A percentile compares a stretch with the other conserved stretches of the same genome.
These are phyloP conservation scores for Darevskia nairensis DNA, from an alignment of 2,797 vertebrate genomes.

Conservation along the genomic window DNA sequence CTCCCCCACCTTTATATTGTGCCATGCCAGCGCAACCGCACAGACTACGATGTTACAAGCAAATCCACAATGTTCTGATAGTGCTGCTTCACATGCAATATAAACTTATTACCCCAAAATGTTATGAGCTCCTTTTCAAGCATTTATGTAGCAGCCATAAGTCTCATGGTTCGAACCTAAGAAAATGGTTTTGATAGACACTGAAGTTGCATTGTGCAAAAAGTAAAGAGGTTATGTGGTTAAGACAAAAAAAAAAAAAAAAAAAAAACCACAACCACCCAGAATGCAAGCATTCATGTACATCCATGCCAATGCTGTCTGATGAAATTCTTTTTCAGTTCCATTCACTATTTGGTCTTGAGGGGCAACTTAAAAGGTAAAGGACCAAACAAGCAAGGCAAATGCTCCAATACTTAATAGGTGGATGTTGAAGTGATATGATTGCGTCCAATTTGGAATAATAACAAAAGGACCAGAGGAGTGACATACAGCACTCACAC, in stretches of 20 bases:
- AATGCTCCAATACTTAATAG: neutral
- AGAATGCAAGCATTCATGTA: conserved; percentile 27
- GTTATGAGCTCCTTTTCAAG: neutral
- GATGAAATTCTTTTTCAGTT: neutral
- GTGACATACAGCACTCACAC: neutral
- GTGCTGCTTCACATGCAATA: too few species aligned
- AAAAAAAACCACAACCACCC: neutral
- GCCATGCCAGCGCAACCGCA: neutral
- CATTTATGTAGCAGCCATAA: conserved; percentile 43
- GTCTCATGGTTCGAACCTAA: conserved; percentile 39
- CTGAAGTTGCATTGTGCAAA: neutral
- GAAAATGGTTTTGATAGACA: neutral
- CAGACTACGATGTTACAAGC: neutral
- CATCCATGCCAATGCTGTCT: neutral
- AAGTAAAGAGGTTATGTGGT: neutral
- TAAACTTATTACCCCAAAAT: neutral
- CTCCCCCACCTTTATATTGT: neutral
- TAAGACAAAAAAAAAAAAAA: too few species aligned
- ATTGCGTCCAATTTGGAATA: neutral
- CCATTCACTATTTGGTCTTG: neutral
- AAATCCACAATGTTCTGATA: neutral
- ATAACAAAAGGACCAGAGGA: neutral
- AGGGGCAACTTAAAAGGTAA: neutral
- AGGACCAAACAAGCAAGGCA: neutral
- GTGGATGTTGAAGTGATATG: neutral